Conservation (phyloP, 2,888 invertebrate genomes). For the Parnassius mnemosyne region DNA sequence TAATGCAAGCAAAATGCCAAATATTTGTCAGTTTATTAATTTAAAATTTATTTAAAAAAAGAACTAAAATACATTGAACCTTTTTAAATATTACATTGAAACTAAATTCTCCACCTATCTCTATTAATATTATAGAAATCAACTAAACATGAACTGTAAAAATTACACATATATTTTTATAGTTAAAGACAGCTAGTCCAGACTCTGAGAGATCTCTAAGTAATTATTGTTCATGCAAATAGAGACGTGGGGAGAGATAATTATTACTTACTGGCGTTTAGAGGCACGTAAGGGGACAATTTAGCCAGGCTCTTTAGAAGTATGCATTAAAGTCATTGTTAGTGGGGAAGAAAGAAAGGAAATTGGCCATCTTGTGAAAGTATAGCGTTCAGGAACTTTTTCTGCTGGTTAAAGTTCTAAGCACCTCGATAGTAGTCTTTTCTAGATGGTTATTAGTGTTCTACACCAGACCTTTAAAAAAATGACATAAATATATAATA, state of each 20-base stretch:
- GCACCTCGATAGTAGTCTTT: neutral
- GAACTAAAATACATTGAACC: too few relatives aligned
- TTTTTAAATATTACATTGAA: too few relatives aligned
- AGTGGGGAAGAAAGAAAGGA: constrained; percentile 15
- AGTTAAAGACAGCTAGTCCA: constrained; percentile 8
- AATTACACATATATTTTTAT: constrained; percentile 21
- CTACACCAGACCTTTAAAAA: too few relatives aligned
- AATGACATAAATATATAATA: too few relatives aligned
- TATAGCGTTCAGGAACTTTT: constrained; percentile 15
- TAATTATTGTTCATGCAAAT: constrained; percentile 37
- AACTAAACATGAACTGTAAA: constrained; percentile 13
- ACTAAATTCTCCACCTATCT: too few relatives aligned
- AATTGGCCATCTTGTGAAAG: constrained; percentile 25
- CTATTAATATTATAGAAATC: constrained; percentile 1
- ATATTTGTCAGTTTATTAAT: too few relatives aligned
- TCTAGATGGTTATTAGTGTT: too few relatives aligned
- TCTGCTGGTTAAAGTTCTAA: constrained; percentile 11
- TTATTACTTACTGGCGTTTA: constrained; percentile 23
- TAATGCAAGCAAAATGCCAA: too few relatives aligned
- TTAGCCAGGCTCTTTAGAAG: constrained; percentile 30
- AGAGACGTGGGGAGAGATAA: constrained; percentile 26
- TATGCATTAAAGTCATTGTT: constrained; percentile 18
- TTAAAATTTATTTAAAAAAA: too few relatives aligned
- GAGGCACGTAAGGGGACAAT: constrained; percentile 24
- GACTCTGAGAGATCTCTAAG: constrained; percentile 28